Evolutionary conservation across 2,888 invertebrate genomes (phyloP).

Genomic region (Cyaniris semiargus): DNA sequence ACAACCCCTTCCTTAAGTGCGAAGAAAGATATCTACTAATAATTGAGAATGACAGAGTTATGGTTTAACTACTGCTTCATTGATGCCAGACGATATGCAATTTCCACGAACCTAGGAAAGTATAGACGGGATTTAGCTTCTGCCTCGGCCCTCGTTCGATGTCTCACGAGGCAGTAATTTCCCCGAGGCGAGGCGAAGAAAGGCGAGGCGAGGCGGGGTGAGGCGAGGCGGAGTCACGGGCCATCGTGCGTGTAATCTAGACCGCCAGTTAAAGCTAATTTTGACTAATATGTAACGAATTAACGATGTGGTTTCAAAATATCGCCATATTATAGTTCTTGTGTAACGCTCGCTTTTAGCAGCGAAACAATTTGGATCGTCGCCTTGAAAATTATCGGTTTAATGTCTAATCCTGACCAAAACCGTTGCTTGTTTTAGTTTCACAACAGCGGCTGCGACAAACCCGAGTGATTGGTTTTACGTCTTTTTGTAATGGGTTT

Average conservation of each 20-base stretch:
- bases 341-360: neutral
- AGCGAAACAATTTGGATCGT: neutral
- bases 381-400: constrained; percentile 11
- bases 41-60: too few species aligned
- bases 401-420: neutral
- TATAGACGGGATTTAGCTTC: neutral
- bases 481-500: neutral
- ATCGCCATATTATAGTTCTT: neutral
- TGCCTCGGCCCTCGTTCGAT: neutral
- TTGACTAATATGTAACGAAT: neutral
- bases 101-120: too few species aligned
- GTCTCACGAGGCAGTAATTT: neutral
- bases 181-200: neutral
- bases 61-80: too few species aligned
- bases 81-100: too few species aligned
- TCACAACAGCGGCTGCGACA: neutral
- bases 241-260: neutral
- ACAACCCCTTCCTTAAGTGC: too few species aligned
- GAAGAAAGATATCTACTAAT: too few species aligned
- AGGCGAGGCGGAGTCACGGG: neutral
- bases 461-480: too few species aligned
- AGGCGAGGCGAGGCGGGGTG: neutral
- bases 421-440: neutral
- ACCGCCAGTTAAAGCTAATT: neutral
- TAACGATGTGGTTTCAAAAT: neutral